Percentiles rank a stretch among this genome's conserved stretches.
These are phyloP conservation scores for Cyanocitta stelleri DNA, from an alignment of 2,113 vertebrate species.

Conservation along the genomic window DNA sequence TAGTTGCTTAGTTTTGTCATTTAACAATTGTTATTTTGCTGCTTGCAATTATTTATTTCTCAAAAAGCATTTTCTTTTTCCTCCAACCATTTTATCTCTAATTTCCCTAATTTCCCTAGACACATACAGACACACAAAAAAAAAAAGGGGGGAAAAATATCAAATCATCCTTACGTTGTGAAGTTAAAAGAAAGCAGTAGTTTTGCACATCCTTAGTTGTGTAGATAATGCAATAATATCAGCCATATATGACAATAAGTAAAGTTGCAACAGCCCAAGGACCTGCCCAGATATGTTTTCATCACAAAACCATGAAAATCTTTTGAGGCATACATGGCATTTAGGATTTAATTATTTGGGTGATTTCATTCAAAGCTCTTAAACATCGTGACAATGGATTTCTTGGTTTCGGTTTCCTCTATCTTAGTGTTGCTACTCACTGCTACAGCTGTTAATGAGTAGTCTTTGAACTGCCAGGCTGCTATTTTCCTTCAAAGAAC, in stretches of 20 bases:
- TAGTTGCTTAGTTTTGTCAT: not conserved
- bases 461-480: not conserved
- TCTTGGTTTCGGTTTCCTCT: not conserved
- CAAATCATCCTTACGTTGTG: not conserved
- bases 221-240: not conserved
- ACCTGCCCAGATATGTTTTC: not conserved
- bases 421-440: not conserved
- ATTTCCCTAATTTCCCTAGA: not conserved
- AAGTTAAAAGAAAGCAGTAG: not conserved
- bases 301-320: not conserved
- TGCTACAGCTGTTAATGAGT: not conserved
- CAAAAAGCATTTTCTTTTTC: not conserved
- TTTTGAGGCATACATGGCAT: not conserved
- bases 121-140: not conserved
- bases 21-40: not conserved
- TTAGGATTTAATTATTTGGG: not conserved
- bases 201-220: not conserved
- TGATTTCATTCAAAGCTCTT: not conserved
- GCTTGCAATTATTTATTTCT: not conserved
- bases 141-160: rapidly evolving
- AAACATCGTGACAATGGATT: not conserved
- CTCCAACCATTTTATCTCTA: not conserved
- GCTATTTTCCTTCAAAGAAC: not conserved
- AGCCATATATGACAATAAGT: not conserved
- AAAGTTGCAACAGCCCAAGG: not conserved